Conservation (phyloP, 2,888 invertebrate species). For the Periphyllus acericola region DNA sequence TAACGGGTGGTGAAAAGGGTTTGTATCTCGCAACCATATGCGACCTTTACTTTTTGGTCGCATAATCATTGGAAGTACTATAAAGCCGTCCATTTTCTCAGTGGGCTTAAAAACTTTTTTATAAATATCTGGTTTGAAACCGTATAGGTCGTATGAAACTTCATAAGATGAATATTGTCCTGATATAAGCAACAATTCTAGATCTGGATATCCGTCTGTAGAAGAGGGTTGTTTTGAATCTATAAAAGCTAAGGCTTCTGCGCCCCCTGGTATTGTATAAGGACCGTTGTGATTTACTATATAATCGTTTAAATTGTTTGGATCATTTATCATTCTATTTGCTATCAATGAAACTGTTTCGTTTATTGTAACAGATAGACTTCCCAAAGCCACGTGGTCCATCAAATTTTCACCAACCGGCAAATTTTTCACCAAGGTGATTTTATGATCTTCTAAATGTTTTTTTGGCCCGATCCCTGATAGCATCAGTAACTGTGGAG, state of each 20-base stretch:
- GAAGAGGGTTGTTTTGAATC: slow-evolving; percentile 72
- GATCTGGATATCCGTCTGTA: slow-evolving; percentile 73
- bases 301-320: slow-evolving; percentile 69
- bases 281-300: slow-evolving; percentile 71
- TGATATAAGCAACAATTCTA: slow-evolving; percentile 74
- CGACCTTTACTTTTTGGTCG: slow-evolving; percentile 77
- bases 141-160: slow-evolving; percentile 70
- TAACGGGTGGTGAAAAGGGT: slow-evolving; percentile 75
- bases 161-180: slow-evolving; percentile 71
- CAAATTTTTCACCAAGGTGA: slow-evolving; percentile 71
- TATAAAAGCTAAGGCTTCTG: slow-evolving; percentile 75
- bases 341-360: slow-evolving; percentile 67
- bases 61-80: slow-evolving; percentile 74
- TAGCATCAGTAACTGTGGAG: slow-evolving; percentile 82
- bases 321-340: slow-evolving; percentile 66
- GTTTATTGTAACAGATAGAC: slow-evolving; percentile 72
- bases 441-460: slow-evolving; percentile 71
- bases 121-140: slow-evolving; percentile 69
- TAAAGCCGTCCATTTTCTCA: slow-evolving; percentile 70
- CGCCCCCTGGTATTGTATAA: slow-evolving; percentile 74
- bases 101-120: slow-evolving; percentile 68
- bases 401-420: slow-evolving; percentile 77
- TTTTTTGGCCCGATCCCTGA: slow-evolving; percentile 79
- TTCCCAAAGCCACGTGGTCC: slow-evolving; percentile 77
- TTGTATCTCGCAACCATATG: slow-evolving; percentile 73